Base-by-base conservation (phyloP, 2,113 vertebrate species). In the Arvicanthis niloticus region DNA sequence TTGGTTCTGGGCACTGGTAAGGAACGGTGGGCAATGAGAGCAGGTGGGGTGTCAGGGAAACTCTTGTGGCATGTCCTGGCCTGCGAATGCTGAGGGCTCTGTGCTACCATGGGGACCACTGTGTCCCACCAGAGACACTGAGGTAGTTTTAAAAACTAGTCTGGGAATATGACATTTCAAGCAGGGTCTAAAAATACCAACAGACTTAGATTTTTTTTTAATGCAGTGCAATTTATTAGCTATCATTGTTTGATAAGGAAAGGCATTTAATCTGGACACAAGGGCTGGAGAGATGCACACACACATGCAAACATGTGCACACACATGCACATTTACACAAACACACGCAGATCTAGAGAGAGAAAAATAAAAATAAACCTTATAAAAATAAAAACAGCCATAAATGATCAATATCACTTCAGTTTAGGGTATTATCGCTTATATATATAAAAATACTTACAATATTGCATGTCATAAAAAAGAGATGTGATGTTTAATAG, bases 81-180 rank as follows among this genome's bases (percentile, higher is more conserved):
- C 26, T 16, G 31, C 1, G 1, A 75, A 42, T 45, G 34, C 37
- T 7, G 85, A 2, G 0, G 13, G 19, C 22, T 62, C 21, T 8
- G 1, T 26, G 34, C 24, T 29, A 7, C 40, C 0, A 0, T 22
- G 42, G 68, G 70, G 56, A 56, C 80, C 11, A 0, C 0, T 3
- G 0, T 29, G 1, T 48, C 45, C 26, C 7, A 1, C 13, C 4
- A 21, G 48, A 7, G 31, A 75, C 7, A 1, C 9, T 31, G 34
- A 93, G 13, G 12, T 95, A 6, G 34, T 42, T 68, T 78, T 72
- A 56, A 67, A 31, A 53, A 53, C 65, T 3, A 42, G 0, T 65
- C 34, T 62, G 22, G 53, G 48, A 96, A 62, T 70, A 58, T 17
- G 53, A 0, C 62, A 42, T 70, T 93, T 88, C 60, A 91, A 51